Base-by-base conservation (phyloP, 53 echinoderm and acorn worm species). In the Arbacia lixula region DNA sequence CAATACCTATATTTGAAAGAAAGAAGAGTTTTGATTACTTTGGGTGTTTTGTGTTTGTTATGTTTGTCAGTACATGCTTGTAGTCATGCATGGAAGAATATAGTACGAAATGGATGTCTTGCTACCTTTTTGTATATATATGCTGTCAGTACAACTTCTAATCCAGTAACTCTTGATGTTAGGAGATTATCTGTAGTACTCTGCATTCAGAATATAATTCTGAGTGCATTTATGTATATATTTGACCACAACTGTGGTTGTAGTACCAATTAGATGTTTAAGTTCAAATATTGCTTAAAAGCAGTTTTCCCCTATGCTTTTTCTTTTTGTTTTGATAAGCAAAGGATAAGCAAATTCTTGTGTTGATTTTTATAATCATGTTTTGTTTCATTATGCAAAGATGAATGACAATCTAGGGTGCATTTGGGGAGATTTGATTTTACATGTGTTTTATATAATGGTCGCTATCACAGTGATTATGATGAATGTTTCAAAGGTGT, bases 381-480 rank as follows among this genome's bases (percentile, higher is more conserved):
- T 42, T 69, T 46, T 69, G 40, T 27, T 42, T 41, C 69, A 42
- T 46, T 69, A 42, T 69, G 69, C 69, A 69, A 69, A 41, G 40
- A n/a, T n/a, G n/a, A 41, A 69, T 69, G 69, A 69, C 69, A 69
- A 69, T 69, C 69, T 40, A 42, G 69, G 69, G 69, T 69, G 69
- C 69, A 69, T n/a, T n/a, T 69, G 69, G 43, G 40, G 38, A 66
- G 8, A 27, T 27, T 43, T 69, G 43, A n/a, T 69, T 69, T 69
- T 69, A 22, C 43, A 43, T 42, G 40, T 69, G 11, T n/a, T 69
- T 39, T 40, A 69, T 42, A 43, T 68, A 68, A 68, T 69, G 69
- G 69, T 69, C 26, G 69, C 46, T 69, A 69, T 69, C 29, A n/a
- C n/a, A n/a, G n/a, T n/a, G n/a, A n/a, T n/a, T n/a, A n/a, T n/a